Percentiles rank a stretch among this genome's conserved stretches.
These are phyloP conservation scores for Vanessa cardui DNA, from an alignment of 2,888 invertebrate species.

Conservation along the genomic window DNA sequence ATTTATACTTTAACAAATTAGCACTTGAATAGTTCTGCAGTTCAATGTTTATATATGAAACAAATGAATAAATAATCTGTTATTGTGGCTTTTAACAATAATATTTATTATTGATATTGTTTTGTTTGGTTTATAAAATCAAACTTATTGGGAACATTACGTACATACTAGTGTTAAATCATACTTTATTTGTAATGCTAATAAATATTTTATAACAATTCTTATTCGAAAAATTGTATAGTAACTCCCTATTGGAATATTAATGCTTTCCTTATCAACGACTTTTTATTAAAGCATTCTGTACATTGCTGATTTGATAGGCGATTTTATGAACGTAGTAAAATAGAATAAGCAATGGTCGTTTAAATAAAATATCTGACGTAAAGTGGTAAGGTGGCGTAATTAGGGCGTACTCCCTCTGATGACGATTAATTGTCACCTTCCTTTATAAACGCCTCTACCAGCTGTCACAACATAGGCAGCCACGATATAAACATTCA, in stretches of 20 bases:
- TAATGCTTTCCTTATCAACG: background rate
- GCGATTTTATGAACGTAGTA: background rate
- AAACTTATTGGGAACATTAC: no score
- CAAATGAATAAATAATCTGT: no score
- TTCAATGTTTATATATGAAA: no score
- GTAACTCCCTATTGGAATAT: background rate
- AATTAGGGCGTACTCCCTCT: slow-evolving; percentile 4
- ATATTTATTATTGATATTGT: no score
- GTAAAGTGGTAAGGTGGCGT: background rate
- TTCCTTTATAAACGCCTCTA: slow-evolving; percentile 12
- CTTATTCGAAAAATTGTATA: background rate
- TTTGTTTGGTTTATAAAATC: no score
- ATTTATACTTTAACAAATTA: no score
- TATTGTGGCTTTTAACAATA: no score
- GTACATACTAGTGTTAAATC: no score
- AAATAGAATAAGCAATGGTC: background rate
- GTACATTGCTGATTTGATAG: background rate
- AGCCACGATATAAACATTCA: background rate
- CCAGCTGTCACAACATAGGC: slow-evolving; percentile 9
- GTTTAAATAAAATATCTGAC: background rate
- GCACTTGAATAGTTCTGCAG: no score
- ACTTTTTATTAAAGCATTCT: background rate
- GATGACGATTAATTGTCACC: slow-evolving; percentile 10
- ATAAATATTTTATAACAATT: background rate
- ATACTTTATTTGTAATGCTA: no score